phyloP scores from a whole-genome alignment of 2,797 vertebrate genomes.

The Cuniculus paca region DNA sequence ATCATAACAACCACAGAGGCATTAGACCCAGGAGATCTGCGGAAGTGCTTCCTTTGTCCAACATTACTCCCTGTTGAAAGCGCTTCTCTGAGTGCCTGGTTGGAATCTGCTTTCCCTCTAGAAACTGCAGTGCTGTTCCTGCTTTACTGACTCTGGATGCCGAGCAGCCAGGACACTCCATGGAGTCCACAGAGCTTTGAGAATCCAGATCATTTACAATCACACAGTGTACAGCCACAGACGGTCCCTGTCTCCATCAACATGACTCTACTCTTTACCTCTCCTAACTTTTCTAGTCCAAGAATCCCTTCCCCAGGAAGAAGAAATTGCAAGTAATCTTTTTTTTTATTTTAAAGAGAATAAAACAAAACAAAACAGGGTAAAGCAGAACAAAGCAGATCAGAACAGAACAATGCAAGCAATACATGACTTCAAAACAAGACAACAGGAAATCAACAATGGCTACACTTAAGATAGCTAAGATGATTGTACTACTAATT shows the following conservation, averaged over 20 bases:
- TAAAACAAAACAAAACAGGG: too few species aligned
- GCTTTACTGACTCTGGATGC: background rate
- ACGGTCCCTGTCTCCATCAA: rapidly evolving
- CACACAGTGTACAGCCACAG: too few species aligned
- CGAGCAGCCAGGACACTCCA: background rate
- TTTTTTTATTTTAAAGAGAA: too few species aligned
- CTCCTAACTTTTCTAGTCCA: background rate
- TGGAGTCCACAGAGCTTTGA: background rate
- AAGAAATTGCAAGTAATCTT: background rate
- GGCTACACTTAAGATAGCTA: too few species aligned
- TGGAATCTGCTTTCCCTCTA: background rate
- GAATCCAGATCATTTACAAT: background rate
- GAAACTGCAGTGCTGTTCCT: background rate
- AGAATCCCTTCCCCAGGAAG: background rate
- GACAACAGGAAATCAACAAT: too few species aligned
- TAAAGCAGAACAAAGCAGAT: too few species aligned
- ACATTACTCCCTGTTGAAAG: background rate
- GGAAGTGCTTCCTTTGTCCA: background rate
- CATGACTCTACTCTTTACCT: too few species aligned
- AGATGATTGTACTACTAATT: too few species aligned
- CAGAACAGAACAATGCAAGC: too few species aligned
- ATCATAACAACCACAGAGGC: background rate
- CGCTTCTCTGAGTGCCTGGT: background rate
- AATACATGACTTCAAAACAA: too few species aligned
- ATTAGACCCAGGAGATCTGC: background rate